Evolutionary conservation across 2,113 vertebrate genomes (phyloP).

Genomic region (Willisornis vidua): DNA sequence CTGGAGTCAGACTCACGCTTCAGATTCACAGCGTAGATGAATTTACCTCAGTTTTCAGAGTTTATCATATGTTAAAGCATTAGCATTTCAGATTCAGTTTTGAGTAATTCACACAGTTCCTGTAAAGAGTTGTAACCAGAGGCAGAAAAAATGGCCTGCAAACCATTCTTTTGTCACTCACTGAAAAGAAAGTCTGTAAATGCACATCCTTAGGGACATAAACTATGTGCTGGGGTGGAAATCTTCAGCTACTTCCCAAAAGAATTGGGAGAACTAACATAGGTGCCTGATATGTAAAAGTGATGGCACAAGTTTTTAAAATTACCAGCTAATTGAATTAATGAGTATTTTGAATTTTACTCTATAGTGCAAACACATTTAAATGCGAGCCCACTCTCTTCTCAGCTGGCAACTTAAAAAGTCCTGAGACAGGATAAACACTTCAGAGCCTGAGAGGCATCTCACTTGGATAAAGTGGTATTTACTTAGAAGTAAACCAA

Average conservation of each 20-base stretch:
- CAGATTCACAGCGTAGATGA: neutral
- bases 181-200: neutral
- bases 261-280: neutral
- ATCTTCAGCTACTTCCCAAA: neutral
- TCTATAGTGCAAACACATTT: neutral
- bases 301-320: neutral
- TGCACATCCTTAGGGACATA: neutral
- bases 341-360: neutral
- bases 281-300: neutral
- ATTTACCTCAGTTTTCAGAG: neutral
- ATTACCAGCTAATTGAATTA: neutral
- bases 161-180: neutral
- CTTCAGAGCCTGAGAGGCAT: neutral
- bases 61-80: neutral
- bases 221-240: neutral
- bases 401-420: neutral
- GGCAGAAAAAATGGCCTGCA: neutral
- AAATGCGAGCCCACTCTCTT: fast-evolving
- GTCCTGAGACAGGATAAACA: neutral
- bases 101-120: neutral
- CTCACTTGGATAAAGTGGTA: neutral
- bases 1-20: neutral
- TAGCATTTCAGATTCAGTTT: neutral
- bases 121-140: neutral
- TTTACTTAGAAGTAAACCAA: neutral